phyloP scores from a whole-genome alignment of 2,797 vertebrate genomes.

The Tachyglossus aculeatus region DNA sequence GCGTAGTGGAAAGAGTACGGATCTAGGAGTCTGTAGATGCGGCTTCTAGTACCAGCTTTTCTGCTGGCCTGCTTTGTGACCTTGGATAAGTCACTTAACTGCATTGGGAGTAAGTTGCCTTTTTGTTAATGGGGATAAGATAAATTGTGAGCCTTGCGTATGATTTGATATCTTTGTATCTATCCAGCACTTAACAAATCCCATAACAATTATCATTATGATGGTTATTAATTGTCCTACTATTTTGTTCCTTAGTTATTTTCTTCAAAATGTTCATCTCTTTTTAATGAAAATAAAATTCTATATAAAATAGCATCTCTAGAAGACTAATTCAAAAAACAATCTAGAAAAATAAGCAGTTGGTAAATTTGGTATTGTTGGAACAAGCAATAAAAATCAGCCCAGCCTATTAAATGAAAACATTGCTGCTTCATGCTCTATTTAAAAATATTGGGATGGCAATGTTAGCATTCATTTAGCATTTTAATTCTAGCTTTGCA shows the following conservation, averaged over 20 bases:
- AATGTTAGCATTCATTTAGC: background rate
- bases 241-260: background rate
- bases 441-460: background rate
- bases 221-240: background rate
- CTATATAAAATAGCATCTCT: background rate
- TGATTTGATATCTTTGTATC: too few relatives aligned
- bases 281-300: background rate
- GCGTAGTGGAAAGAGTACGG: too few relatives aligned
- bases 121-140: too few relatives aligned
- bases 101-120: background rate
- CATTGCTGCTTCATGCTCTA: background rate
- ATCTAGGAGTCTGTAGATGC: too few relatives aligned
- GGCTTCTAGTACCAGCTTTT: too few relatives aligned
- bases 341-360: background rate
- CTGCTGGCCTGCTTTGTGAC: background rate
- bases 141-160: too few relatives aligned
- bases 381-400: background rate
- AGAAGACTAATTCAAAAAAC: background rate
- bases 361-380: background rate
- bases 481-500: accelerated
- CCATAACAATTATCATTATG: too few relatives aligned
- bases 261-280: background rate
- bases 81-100: background rate
- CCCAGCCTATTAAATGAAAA: background rate
- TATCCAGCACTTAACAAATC: too few relatives aligned